These are phyloP conservation scores for Enteromius thamalakanensis DNA, from an alignment of 2,797 vertebrate genomes.

Conservation along the genomic window DNA sequence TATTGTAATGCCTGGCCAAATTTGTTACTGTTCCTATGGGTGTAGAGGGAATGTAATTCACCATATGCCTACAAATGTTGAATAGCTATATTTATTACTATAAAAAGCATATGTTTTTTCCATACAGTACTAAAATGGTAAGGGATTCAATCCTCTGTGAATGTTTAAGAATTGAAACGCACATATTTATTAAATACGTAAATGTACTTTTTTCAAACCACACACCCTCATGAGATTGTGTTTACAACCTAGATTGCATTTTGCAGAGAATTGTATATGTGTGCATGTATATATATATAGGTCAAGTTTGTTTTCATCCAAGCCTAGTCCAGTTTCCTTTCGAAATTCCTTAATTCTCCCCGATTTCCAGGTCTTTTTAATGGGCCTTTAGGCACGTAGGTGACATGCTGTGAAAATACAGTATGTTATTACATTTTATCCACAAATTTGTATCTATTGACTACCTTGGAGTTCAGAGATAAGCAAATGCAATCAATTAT, in stretches of 20 bases:
- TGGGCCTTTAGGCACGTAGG: constrained; percentile 55
- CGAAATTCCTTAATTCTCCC: constrained; percentile 48
- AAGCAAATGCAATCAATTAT: neutral
- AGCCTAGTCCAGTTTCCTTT: constrained; percentile 30
- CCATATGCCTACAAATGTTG: neutral
- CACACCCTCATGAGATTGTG: neutral
- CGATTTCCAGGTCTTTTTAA: constrained; percentile 42
- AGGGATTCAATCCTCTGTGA: neutral
- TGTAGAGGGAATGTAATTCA: neutral
- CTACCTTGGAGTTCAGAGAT: neutral
- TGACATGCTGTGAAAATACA: constrained; percentile 67
- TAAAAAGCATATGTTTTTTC: neutral
- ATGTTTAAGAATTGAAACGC: neutral
- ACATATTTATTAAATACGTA: neutral
- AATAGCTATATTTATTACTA: neutral
- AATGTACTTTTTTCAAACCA: neutral
- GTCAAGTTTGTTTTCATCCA: neutral
- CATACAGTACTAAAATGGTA: neutral
- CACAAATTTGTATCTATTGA: neutral
- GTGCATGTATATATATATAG: neutral
- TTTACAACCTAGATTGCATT: constrained; percentile 1
- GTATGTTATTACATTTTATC: constrained; percentile 8
- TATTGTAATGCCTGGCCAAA: neutral
- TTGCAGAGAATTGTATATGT: neutral
- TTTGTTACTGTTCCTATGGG: neutral